Percentiles rank a stretch among this genome's conserved stretches.
phyloP scores from a whole-genome alignment of 1,140 invertebrate genomes.

The Orius laevigatus region DNA sequence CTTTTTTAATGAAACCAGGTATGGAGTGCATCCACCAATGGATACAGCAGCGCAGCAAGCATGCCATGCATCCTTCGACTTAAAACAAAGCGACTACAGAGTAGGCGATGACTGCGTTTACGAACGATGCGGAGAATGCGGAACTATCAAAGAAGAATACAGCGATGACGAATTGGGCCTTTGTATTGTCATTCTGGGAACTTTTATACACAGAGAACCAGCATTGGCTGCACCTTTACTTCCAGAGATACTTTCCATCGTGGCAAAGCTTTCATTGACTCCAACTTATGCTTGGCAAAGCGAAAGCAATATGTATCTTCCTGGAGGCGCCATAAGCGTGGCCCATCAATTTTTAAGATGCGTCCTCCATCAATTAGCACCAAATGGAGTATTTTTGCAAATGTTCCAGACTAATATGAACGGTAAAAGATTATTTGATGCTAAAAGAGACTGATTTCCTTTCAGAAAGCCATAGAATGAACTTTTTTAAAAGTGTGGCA shows the following conservation, averaged over 20 bases:
- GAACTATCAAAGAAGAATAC: slow-evolving; percentile 75
- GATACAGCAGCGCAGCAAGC: slow-evolving; percentile 28
- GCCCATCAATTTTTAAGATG: slow-evolving; percentile 94
- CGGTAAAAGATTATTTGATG: slow-evolving; percentile 31
- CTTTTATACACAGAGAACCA: slow-evolving; percentile 91
- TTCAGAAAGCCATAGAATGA: slow-evolving; percentile 45
- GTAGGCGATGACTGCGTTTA: slow-evolving; percentile 55
- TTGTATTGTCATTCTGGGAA: slow-evolving; percentile 83
- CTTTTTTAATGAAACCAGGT: slow-evolving; percentile 8
- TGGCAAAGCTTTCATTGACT: slow-evolving; percentile 37
- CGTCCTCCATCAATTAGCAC: slow-evolving; percentile 86
- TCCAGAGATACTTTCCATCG: slow-evolving; percentile 71
- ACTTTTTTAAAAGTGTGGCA: slow-evolving; percentile 87
- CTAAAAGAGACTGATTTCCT: slow-evolving; percentile 11
- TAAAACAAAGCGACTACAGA: slow-evolving; percentile 44
- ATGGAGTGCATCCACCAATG: slow-evolving; percentile 22
- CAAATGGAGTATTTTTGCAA: slow-evolving; percentile 90
- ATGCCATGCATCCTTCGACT: slow-evolving; percentile 31
- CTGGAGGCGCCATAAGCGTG: slow-evolving; percentile 78
- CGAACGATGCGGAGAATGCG: slow-evolving; percentile 63
- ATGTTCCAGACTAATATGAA: slow-evolving; percentile 81
- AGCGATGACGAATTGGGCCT: slow-evolving; percentile 92
- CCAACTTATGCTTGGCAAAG: slow-evolving; percentile 80
- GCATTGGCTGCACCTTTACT: slow-evolving; percentile 79
- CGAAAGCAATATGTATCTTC: slow-evolving; percentile 71